A percentile compares a stretch with the other conserved stretches of the same genome.
phyloP scores from a whole-genome alignment of 35 echinoderm and acorn worm genomes.

The Apostichopus japonicus region DNA sequence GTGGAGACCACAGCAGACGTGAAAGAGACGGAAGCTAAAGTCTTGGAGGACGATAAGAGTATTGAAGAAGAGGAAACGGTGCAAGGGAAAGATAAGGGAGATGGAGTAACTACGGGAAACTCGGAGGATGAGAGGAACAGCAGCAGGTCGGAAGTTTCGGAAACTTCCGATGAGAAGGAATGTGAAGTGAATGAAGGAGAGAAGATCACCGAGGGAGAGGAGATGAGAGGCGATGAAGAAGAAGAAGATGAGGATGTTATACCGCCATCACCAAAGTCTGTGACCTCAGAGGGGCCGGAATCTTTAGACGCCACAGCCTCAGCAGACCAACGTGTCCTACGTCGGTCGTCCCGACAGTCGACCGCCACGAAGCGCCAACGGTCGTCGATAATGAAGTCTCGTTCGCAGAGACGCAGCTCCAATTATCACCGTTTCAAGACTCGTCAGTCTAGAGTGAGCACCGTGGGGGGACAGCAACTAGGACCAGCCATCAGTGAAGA shows the following conservation, averaged over 20 bases:
- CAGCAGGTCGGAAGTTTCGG: not conserved
- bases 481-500: not conserved
- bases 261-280: not conserved
- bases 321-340: not conserved
- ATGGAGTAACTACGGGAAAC: not conserved
- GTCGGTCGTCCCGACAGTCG: not conserved
- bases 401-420: conserved; percentile 27
- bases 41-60: not conserved
- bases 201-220: not conserved
- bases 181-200: not conserved
- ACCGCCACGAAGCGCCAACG: not conserved
- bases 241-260: not conserved
- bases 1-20: too few relatives aligned
- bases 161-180: not conserved
- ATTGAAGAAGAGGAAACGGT: not conserved
- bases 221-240: not conserved
- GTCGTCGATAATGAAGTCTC: conserved; percentile 19
- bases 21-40: not conserved
- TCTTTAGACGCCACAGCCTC: not conserved
- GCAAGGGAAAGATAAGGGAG: not conserved
- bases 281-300: not conserved
- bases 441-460: not conserved
- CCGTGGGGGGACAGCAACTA: not conserved
- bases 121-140: not conserved
- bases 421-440: conserved; percentile 2